Base-by-base conservation (phyloP, 2,113 vertebrate species). In the Oryzias melastigma region DNA sequence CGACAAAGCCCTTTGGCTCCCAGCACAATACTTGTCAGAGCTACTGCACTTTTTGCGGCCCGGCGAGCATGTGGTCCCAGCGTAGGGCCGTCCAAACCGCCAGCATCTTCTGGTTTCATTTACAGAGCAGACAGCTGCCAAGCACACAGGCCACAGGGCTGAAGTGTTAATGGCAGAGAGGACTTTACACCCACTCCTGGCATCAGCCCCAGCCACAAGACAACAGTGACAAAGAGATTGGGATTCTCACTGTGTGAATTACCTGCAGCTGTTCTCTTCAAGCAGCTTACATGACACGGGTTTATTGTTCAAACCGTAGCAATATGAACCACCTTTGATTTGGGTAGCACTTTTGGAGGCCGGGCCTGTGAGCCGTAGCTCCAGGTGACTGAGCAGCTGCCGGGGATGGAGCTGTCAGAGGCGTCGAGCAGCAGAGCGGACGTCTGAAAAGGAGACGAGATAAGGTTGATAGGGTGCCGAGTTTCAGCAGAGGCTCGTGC, bases 61-160 rank as follows among this genome's bases (percentile, higher is more conserved):
- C 79, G 62, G 83, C 82, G 85, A 87, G 85, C 88, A 88, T 90
- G 89, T 83, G 90, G 86, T 89, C 89, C 75, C 65, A 58, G 46
- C 72, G 16, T 61, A 19, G 70, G 52, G 73, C 73, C 20, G 68
- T 90, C 90, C 88, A 91, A 90, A 91, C 87, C 85, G 57, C 83
- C 59, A 88, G 87, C 88, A 85, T 90, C 89, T 91, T 88, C 89
- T 90, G 89, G 88, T 92, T 90, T 91, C 87, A 71, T 83, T 91
- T 90, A 90, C 87, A 79, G 85, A 79, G 77, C 63, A 58, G 67
- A 61, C 78, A 69, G 82, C 86, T 90, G 90, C 88, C 89, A 90
- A 88, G 78, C 82, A 65, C 78, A 68, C 83, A 85, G 87, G 85
- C 87, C 85, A 89, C 77, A 76, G 86, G 84, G 86, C 83, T 87